Evolutionary conservation across 1,140 invertebrate species (phyloP).

Genomic region (Euwallacea similis): DNA sequence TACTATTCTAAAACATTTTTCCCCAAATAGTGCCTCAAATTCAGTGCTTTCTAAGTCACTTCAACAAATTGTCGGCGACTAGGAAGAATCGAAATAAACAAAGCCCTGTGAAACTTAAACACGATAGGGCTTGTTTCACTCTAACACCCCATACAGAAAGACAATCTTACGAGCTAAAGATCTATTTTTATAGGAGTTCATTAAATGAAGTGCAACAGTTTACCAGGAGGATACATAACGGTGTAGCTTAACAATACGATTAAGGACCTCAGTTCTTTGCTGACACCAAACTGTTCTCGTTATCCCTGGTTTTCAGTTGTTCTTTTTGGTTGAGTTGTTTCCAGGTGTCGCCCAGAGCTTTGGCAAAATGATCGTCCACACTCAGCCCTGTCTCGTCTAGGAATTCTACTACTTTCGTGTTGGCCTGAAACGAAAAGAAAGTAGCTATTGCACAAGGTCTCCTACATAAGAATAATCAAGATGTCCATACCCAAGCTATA

Average conservation of each 20-base stretch:
- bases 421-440: conserved; percentile 18
- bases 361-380: conserved; percentile 96
- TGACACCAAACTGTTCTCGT: conserved; percentile 42
- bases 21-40: too few relatives aligned
- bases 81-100: too few relatives aligned
- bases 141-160: too few relatives aligned
- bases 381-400: conserved; percentile 50
- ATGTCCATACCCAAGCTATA: too few relatives aligned
- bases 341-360: conserved; percentile 94
- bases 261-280: conserved; percentile 28
- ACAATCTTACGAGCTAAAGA: neutral
- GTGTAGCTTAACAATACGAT: neutral
- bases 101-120: too few relatives aligned
- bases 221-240: neutral
- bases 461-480: too few relatives aligned
- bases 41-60: too few relatives aligned
- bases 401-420: conserved; percentile 49
- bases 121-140: too few relatives aligned
- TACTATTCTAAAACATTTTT: too few relatives aligned
- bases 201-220: neutral
- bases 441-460: too few relatives aligned
- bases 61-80: too few relatives aligned
- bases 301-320: conserved; percentile 43
- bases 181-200: neutral
- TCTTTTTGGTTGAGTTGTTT: conserved; percentile 65